phyloP scores from a whole-genome alignment of 2,113 vertebrate species.

The Tonatia bakeri region DNA sequence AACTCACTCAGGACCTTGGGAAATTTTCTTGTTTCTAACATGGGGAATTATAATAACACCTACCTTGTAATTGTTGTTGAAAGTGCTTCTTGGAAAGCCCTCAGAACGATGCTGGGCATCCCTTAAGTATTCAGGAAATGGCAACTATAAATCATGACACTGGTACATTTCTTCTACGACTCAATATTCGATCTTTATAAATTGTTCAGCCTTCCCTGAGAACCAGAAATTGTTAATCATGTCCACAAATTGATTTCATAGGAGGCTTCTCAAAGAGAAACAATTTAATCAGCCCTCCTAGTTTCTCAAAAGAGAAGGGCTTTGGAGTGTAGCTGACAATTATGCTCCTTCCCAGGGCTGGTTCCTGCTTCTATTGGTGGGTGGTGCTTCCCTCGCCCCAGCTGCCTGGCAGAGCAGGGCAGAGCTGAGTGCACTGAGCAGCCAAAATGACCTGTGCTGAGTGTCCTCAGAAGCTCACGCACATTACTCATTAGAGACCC shows the following conservation, averaged over 20 bases:
- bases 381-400: fast-evolving
- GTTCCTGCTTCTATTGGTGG: neutral
- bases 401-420: neutral
- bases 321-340: neutral
- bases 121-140: neutral
- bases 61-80: neutral
- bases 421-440: neutral
- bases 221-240: neutral
- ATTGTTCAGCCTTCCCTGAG: neutral
- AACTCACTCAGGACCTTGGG: neutral
- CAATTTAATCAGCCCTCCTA: neutral
- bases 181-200: neutral
- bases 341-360: neutral
- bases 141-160: neutral
- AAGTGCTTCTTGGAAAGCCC: neutral
- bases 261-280: neutral
- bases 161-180: neutral
- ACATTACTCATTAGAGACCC: fast-evolving
- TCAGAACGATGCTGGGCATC: neutral
- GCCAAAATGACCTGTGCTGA: neutral
- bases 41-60: neutral
- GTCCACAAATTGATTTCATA: neutral
- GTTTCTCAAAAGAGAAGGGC: neutral
- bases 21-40: neutral
- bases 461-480: neutral